Evolutionary conservation across 1,140 invertebrate species (phyloP), one percentile per base, ranked within the genome.

Genomic region (Drosophila kepulauana): DNA sequence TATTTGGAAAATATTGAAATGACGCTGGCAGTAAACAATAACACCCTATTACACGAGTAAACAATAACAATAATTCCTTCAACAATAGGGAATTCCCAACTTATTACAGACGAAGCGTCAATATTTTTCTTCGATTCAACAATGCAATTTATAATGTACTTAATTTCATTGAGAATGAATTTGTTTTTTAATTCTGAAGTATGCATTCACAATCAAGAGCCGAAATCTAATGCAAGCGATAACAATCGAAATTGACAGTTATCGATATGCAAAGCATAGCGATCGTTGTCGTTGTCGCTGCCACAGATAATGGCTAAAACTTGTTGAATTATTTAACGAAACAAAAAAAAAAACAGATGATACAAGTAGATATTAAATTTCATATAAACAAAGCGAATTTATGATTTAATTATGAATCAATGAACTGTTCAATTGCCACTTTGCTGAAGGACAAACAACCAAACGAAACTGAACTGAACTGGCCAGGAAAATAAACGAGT

Each of bases 351-450:
- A 33, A 6, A 33, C 20, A 38, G 1, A 38, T 38, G 20, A 30
- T 33, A 57, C 8, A 57, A 41, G 58, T 28, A 57, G 41, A 71
- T 65, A 65, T 74, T 62, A 48, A 30, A 69, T 62, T 56, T 69
- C 49, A 62, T 69, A 62, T 69, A 62, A 70, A 68, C 64, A 68
- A 66, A 61, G 49, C 52, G 56, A 78, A 75, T 86, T 79, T 72
- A 74, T 74, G 71, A 63, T 74, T 74, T 74, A 88, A 88, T 87
- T 84, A 81, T 78, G 74, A 89, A 81, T 84, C 84, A 89, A 89
- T 88, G 84, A 88, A 74, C 85, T 78, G 20, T 48, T 33, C 66
- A 75, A 74, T 69, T 68, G 56, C 28, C 61, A 51, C 63, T 69
- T 68, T 16, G 59, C 38, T 78, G 85, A 88, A 89, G 85, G 84